These are phyloP conservation scores for Euleptes europaea DNA, from an alignment of 2,113 vertebrate genomes.

Conservation along the genomic window DNA sequence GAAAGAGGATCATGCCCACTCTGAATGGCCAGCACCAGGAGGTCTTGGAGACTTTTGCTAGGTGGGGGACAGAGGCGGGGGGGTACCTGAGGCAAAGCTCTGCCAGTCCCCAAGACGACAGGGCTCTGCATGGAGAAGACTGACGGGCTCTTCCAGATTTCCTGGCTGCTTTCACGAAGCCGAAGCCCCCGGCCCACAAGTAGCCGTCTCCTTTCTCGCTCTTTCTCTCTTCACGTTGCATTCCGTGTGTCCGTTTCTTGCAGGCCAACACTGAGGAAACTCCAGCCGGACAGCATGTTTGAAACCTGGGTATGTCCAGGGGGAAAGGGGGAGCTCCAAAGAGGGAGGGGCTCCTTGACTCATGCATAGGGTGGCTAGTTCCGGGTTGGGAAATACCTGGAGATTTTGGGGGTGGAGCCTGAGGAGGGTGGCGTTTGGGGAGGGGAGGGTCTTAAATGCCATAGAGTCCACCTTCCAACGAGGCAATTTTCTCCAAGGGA, in stretches of 20 bases:
- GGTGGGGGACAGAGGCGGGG: neutral
- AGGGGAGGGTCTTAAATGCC: too few species aligned
- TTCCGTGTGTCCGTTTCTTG: constrained; percentile 25
- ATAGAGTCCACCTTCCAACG: too few species aligned
- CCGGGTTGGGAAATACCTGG: too few species aligned
- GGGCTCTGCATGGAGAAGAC: neutral
- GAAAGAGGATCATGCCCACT: too few species aligned
- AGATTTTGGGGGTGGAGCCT: too few species aligned
- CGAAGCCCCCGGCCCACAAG: fast-evolving
- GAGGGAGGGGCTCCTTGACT: neutral
- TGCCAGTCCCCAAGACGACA: neutral
- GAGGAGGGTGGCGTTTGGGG: too few species aligned
- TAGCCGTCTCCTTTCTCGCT: neutral
- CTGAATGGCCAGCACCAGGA: too few species aligned
- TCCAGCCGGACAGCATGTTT: constrained; percentile 91
- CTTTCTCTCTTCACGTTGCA: neutral
- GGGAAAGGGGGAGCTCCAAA: fast-evolving
- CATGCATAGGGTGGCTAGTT: too few species aligned
- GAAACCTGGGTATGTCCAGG: constrained; percentile 87
- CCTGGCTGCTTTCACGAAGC: neutral
- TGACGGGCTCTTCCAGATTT: neutral
- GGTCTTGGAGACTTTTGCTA: neutral
- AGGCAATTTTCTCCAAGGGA: too few species aligned
- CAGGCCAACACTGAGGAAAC: constrained; percentile 89
- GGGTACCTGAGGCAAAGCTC: too few species aligned